phyloP scores from a whole-genome alignment of 2,888 invertebrate genomes.

The Pristionchus fissidentatus region DNA sequence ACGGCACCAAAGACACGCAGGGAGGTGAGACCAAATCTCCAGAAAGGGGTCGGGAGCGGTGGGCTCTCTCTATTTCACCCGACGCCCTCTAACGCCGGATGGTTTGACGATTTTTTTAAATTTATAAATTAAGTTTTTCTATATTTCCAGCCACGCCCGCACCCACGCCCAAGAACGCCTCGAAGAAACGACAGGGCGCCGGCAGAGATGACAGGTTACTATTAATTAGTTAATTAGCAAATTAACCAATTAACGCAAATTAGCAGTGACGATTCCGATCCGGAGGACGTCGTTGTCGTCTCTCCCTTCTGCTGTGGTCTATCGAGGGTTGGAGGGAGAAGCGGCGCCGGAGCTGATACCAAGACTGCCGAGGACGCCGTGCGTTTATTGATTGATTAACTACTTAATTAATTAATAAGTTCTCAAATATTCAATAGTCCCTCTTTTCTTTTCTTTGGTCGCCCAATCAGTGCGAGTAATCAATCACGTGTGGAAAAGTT shows the following conservation, averaged over 20 bases:
- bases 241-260: background rate
- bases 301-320: conserved; percentile 11
- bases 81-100: too few relatives aligned
- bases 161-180: conserved; percentile 21
- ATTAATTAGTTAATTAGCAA: background rate
- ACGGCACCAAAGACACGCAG: conserved; percentile 3
- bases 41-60: background rate
- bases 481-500: too few relatives aligned
- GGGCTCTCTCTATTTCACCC: too few relatives aligned
- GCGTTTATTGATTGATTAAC: too few relatives aligned
- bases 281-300: background rate
- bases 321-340: background rate
- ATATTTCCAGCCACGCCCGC: conserved; percentile 13
- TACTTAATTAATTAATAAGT: too few relatives aligned
- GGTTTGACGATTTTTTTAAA: background rate
- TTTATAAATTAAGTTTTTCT: background rate
- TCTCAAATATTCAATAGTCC: too few relatives aligned
- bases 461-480: too few relatives aligned
- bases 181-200: background rate
- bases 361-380: conserved; percentile 4
- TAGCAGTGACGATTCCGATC: conserved; percentile 20
- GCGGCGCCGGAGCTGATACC: background rate
- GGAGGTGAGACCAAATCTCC: background rate
- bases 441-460: too few relatives aligned
- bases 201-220: conserved; percentile 1